Evolutionary conservation across 92 coral and sea anemone species (phyloP).

Genomic region (Palythoa grandis): DNA sequence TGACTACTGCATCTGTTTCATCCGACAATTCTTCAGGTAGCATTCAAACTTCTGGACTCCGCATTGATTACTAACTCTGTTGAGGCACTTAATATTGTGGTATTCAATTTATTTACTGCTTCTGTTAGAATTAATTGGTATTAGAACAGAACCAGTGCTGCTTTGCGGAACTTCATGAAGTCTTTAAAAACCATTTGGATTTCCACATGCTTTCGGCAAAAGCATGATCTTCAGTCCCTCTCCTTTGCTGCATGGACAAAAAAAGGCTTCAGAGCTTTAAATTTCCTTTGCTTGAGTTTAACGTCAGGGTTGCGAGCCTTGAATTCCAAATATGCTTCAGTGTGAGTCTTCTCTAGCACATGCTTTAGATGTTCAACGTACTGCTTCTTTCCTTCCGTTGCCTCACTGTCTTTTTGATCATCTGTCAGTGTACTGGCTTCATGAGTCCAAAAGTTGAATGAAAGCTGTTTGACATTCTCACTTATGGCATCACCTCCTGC

Average conservation of each 20-base stretch:
- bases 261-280: constrained; percentile 63
- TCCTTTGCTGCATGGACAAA: constrained; percentile 55
- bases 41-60: constrained; percentile 52
- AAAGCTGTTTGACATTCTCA: neutral
- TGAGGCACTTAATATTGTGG: constrained; percentile 58
- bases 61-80: constrained; percentile 55
- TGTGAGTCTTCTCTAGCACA: constrained; percentile 58
- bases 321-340: constrained; percentile 43
- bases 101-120: constrained; percentile 43
- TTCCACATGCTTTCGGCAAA: constrained; percentile 69
- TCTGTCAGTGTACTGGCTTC: constrained; percentile 68
- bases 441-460: constrained; percentile 55
- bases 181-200: constrained; percentile 44
- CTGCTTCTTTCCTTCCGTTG: constrained; percentile 46
- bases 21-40: constrained; percentile 57
- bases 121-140: constrained; percentile 53
- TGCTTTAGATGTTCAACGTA: constrained; percentile 60
- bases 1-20: constrained; percentile 16
- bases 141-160: constrained; percentile 23
- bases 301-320: constrained; percentile 41
- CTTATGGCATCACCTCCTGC: neutral
- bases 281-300: constrained; percentile 56
- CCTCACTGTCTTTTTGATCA: constrained; percentile 54
- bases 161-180: constrained; percentile 58
- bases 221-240: constrained; percentile 61